Conservation (phyloP, 2,113 vertebrate genomes). For the Cyanoderma ruficeps region DNA sequence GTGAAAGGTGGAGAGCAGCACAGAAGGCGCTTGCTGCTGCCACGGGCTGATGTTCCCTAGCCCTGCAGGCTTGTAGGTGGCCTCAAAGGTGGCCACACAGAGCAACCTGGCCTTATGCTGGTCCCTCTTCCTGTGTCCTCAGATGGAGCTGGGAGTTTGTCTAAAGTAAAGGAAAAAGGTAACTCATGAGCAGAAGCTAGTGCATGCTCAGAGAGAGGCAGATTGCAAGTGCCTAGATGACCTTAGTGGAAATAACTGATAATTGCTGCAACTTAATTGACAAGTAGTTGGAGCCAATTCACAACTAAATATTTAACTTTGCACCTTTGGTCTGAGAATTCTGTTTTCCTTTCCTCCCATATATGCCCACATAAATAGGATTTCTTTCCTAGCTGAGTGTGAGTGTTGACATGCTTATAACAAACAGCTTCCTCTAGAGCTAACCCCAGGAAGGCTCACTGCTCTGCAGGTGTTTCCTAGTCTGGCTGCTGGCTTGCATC, state of each 20-base stretch:
- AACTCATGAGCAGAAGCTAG: background rate
- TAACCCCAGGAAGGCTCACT: background rate
- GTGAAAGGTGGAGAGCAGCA: background rate
- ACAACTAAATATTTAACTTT: background rate
- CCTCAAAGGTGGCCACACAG: background rate
- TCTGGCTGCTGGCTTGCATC: background rate
- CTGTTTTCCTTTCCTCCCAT: background rate
- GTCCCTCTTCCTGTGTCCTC: background rate
- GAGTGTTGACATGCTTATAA: background rate
- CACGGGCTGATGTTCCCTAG: background rate
- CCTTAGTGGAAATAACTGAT: background rate
- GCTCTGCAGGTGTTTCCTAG: background rate
- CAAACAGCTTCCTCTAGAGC: background rate
- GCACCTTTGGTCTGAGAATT: background rate
- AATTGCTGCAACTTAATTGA: background rate
- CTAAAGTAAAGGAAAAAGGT: background rate
- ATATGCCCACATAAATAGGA: background rate
- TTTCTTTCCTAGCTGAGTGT: background rate
- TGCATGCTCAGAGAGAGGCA: accelerated
- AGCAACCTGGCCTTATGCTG: background rate
- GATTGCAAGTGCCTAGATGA: background rate
- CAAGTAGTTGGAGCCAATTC: background rate
- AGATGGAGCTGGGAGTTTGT: background rate
- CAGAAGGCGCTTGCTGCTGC: background rate
- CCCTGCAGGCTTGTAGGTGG: background rate